phyloP scores from a whole-genome alignment of 2,888 invertebrate genomes.

The Bombyx huttoni region DNA sequence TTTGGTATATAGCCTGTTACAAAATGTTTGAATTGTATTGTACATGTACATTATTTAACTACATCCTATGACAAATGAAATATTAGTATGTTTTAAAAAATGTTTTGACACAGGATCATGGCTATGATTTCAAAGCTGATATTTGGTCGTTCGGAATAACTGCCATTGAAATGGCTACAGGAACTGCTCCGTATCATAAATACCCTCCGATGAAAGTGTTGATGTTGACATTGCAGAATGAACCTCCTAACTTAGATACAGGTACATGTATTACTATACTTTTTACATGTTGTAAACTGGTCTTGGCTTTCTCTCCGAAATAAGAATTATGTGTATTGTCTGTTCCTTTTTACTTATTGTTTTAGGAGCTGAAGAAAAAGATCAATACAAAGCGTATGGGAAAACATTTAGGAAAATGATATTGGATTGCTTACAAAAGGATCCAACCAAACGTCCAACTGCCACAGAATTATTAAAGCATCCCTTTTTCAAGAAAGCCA shows the following conservation, averaged over 20 bases:
- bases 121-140: conserved; percentile 97
- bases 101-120: conserved; percentile 80
- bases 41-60: no score
- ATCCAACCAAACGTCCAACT: conserved; percentile 93
- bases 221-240: conserved; percentile 98
- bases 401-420: conserved; percentile 98
- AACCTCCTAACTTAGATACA: conserved; percentile 96
- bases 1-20: no score
- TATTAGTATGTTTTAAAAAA: neutral
- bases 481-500: conserved; percentile 98
- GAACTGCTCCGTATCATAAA: conserved; percentile 98
- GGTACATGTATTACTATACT: conserved; percentile 32
- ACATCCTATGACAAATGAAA: neutral
- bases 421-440: conserved; percentile 95
- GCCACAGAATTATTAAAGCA: conserved; percentile 96
- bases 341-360: neutral
- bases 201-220: conserved; percentile 99
- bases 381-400: conserved; percentile 97
- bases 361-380: conserved; percentile 90
- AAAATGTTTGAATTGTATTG: no score
- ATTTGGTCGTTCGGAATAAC: conserved; percentile 91
- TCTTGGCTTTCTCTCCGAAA: no score
- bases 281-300: neutral
- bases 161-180: conserved; percentile 98
- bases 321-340: neutral